Percentiles rank a stretch among this genome's conserved stretches.
phyloP scores from a whole-genome alignment of 2,888 invertebrate species.

The Chirona hameri region DNA sequence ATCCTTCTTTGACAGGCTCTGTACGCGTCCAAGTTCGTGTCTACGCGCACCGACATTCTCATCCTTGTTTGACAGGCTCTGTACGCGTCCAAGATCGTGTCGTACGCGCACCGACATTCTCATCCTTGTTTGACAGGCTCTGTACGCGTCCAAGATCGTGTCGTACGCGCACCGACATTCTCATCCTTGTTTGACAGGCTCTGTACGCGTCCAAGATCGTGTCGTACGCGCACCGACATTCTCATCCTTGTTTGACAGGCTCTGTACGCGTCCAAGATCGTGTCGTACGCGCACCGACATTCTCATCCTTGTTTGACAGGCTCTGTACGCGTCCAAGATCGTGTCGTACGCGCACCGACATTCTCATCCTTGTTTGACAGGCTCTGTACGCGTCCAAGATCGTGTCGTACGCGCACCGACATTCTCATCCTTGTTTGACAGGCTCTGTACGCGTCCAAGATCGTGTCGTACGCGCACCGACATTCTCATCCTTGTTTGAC shows the following conservation, averaged over 20 bases:
- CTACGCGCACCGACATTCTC: conserved; percentile 99
- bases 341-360: conserved; percentile 99
- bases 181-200: conserved; percentile 57
- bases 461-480: conserved; percentile 98
- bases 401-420: conserved; percentile 98
- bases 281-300: conserved; percentile 99
- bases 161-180: conserved; percentile 99
- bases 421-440: conserved; percentile 47
- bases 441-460: conserved; percentile 95
- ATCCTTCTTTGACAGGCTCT: conserved; percentile 61
- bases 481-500: conserved; percentile 35
- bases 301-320: conserved; percentile 53
- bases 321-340: conserved; percentile 95
- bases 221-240: conserved; percentile 98
- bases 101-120: conserved; percentile 99
- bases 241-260: conserved; percentile 57
- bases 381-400: conserved; percentile 97
- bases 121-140: conserved; percentile 57
- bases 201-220: conserved; percentile 97
- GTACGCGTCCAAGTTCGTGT: conserved; percentile 96
- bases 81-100: conserved; percentile 96
- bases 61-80: conserved; percentile 61
- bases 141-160: conserved; percentile 96
- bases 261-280: conserved; percentile 94
- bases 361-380: conserved; percentile 48